Conservation (phyloP, 2,797 vertebrate species). For the Neosilurus hyrtlii region DNA sequence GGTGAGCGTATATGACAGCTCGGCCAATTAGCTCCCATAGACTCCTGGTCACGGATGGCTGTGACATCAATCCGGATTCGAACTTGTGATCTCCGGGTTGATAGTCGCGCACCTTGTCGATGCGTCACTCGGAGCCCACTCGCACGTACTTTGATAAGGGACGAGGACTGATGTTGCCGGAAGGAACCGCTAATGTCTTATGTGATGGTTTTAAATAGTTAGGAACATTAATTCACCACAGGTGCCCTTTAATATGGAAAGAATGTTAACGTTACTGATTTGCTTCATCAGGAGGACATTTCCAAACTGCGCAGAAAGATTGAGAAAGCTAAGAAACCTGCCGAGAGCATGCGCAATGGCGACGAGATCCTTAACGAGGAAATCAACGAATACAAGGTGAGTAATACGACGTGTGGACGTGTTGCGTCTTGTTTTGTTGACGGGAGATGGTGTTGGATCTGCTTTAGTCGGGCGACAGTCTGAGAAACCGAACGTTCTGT, state of each 20-base stretch:
- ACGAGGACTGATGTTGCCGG: too few species aligned
- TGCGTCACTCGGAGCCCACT: too few species aligned
- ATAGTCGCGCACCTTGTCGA: too few species aligned
- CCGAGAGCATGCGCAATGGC: slow-evolving; percentile 93
- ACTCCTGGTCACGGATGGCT: too few species aligned
- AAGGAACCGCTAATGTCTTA: too few species aligned
- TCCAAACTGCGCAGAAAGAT: slow-evolving; percentile 90
- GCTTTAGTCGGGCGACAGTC: neutral
- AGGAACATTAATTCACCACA: too few species aligned
- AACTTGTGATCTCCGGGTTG: too few species aligned
- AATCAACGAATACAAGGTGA: slow-evolving; percentile 95
- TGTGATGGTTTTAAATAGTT: too few species aligned
- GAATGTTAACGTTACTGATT: neutral
- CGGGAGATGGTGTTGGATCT: neutral
- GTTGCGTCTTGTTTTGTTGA: neutral
- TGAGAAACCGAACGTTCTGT: neutral
- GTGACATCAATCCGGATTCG: too few species aligned
- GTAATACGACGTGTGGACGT: neutral
- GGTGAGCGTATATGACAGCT: too few species aligned
- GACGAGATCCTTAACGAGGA: slow-evolving; percentile 96
- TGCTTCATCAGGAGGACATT: slow-evolving; percentile 85
- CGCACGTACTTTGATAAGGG: too few species aligned
- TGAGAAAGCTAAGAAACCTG: slow-evolving; percentile 95
- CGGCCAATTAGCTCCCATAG: too few species aligned
- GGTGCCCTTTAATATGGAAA: neutral